These are phyloP conservation scores for Acrossocheilus fasciatus DNA, from an alignment of 2,797 vertebrate species.

Conservation along the genomic window DNA sequence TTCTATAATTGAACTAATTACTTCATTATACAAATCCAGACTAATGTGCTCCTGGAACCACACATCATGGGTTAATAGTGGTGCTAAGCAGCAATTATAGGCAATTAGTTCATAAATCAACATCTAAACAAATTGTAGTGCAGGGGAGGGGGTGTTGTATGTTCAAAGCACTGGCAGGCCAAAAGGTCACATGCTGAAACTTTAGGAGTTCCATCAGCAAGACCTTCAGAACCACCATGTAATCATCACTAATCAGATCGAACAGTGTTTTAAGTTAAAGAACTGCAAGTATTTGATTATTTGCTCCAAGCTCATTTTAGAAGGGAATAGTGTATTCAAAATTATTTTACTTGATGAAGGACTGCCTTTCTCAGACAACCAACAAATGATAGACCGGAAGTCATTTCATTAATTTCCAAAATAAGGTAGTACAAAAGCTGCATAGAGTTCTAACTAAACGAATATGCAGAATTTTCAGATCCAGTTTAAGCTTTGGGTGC, in stretches of 20 bases:
- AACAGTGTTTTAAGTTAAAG: background rate
- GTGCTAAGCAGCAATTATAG: constrained; percentile 79
- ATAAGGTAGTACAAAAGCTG: background rate
- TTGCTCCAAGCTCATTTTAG: background rate
- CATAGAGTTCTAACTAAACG: background rate
- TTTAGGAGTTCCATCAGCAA: constrained; percentile 15
- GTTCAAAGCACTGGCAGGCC: constrained; percentile 57
- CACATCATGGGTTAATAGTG: constrained; percentile 77
- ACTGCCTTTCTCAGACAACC: background rate
- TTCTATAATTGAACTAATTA: constrained; percentile 78
- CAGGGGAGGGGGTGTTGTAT: constrained; percentile 49
- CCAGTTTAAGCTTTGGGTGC: background rate
- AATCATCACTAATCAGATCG: background rate
- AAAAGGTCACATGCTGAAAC: constrained; percentile 56
- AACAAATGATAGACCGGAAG: background rate
- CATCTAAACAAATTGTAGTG: constrained; percentile 78
- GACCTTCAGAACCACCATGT: background rate
- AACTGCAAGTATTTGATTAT: background rate
- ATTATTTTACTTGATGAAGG: background rate
- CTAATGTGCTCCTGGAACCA: constrained; percentile 79
- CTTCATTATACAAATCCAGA: constrained; percentile 80
- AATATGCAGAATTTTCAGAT: background rate
- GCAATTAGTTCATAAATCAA: constrained; percentile 83
- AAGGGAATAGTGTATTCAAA: background rate
- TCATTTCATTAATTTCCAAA: background rate